Evolutionary conservation across 2,888 invertebrate species (phyloP), one percentile per base, ranked within the genome.

Genomic region (Leptopilina syphax): DNA sequence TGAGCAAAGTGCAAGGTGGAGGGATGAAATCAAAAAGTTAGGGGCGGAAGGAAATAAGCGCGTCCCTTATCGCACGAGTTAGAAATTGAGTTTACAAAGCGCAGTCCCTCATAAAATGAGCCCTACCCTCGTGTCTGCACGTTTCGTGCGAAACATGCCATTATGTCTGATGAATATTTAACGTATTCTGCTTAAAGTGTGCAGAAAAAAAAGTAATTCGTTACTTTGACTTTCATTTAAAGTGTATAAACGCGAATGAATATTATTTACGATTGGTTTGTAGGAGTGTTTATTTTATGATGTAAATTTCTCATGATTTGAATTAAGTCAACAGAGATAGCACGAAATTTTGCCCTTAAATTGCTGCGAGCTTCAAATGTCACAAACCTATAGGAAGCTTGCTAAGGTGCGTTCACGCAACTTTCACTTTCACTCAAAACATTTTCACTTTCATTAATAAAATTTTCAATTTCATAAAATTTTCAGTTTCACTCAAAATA

Each of bases 11-110:
- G n/a, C 12, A 24, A 54, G 84, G 86, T 85, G 57, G 57, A 34
- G 34, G 73, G 9, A 73, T 57, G 10, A 57, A 18, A 79, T 80
- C 63, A 77, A 82, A 83, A 65, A 81, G 70, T 65, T 57, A 81
- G 79, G 67, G 83, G 80, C 80, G 73, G 83, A 81, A 78, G 84
- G 41, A 41, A 57, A 57, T 73, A 73, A 73, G 83, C 84, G 81
- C 85, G 83, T 76, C 83, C 86, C 88, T 87, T 89, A 88, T 88
- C 88, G 79, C 81, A 80, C 79, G 83, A 86, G 86, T 86, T 85
- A 83, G 86, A 86, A 88, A 89, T 86, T 87, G 86, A 88, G 88
- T 88, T 88, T 87, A 85, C 86, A 85, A 85, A 85, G 84, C 82
- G 85, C 83, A 80, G 79, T 82, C 84, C 81, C 82, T 83, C 84